A percentile compares a stretch with the other conserved stretches of the same genome.
Conservation (phyloP, 2,113 vertebrate species). For the Bombycilla garrulus region DNA sequence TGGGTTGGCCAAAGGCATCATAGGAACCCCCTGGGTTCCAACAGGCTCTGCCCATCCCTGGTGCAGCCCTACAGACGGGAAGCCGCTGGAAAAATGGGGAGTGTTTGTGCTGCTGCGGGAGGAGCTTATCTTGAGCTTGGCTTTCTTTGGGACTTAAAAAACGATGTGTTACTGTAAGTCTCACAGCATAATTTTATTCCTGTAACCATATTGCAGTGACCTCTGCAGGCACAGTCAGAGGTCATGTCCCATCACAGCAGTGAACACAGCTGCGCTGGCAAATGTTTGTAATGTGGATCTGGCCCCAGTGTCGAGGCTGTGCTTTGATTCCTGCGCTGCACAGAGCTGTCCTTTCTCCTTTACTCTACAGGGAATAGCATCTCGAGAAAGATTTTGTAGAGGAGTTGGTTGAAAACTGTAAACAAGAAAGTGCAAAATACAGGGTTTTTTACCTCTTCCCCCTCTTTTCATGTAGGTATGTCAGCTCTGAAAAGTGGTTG, state of each 20-base stretch:
- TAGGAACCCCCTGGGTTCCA: no score
- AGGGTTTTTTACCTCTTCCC: fast-evolving
- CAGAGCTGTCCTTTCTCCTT: not conserved
- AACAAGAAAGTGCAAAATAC: not conserved
- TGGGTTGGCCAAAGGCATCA: no score
- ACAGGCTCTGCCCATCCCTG: not conserved
- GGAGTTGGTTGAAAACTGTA: not conserved
- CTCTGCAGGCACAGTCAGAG: not conserved
- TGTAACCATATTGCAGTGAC: not conserved
- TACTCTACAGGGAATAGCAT: not conserved
- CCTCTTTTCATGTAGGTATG: not conserved
- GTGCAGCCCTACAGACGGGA: fast-evolving
- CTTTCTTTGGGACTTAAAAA: not conserved
- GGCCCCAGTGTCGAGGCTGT: not conserved
- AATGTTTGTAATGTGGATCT: not conserved
- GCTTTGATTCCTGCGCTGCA: not conserved
- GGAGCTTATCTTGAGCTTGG: not conserved
- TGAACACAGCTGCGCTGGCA: not conserved
- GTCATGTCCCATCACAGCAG: not conserved
- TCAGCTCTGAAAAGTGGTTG: not conserved
- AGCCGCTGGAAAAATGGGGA: fast-evolving
- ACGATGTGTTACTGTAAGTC: not conserved
- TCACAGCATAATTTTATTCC: not conserved
- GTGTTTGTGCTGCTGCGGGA: not conserved
- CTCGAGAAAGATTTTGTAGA: not conserved